Base-by-base conservation (phyloP, 2,113 vertebrate species). In the Saimiri boliviensis region DNA sequence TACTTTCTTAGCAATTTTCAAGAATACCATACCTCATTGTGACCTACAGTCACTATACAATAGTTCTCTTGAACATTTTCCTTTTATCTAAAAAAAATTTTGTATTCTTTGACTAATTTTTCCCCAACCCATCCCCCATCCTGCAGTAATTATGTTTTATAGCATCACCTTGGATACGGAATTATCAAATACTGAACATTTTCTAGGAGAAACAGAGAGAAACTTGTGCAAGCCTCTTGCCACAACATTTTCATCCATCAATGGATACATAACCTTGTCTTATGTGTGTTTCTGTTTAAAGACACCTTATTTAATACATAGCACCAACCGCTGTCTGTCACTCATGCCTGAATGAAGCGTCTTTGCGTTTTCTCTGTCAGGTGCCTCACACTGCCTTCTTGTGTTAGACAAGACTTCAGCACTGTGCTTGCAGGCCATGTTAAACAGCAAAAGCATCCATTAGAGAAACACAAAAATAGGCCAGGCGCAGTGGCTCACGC, bases 11-110 rank as follows among this genome's bases (percentile, higher is more conserved):
- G 35, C 30, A 32, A 17, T 40, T 84, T 76, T 66, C 70, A 17
- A 27, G 17, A 76, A 13, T 40, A 42, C 3, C 1, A 3, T 2
- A 0, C n/a, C 2, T 92, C 21, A 3, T 19, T 49, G 14, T 42
- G 27, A 63, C 25, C 77, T 42, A 21, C 4, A 63, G 12, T 27
- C 21, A 13, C 42, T 35, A 6, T 1, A 30, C 27, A 37, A 30
- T 35, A 11, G 35, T 19, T 27, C 11, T n/a, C 23, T 21, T 16
- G 1, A 68, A 47, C 17, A 17, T 35, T n/a, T 77, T 47, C 42
- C 16, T 77, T 30, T 19, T 49, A 77, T 49, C 30, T 17, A 54
- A 56, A 10, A 17, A 25, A 79, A 21, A 27, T 2, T 13, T 47
- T 30, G 40, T 8, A 3, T 49, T 11, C 19, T 6, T 23, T 13